phyloP scores from a whole-genome alignment of 2,888 invertebrate species.

The Yponomeuta evonymella region DNA sequence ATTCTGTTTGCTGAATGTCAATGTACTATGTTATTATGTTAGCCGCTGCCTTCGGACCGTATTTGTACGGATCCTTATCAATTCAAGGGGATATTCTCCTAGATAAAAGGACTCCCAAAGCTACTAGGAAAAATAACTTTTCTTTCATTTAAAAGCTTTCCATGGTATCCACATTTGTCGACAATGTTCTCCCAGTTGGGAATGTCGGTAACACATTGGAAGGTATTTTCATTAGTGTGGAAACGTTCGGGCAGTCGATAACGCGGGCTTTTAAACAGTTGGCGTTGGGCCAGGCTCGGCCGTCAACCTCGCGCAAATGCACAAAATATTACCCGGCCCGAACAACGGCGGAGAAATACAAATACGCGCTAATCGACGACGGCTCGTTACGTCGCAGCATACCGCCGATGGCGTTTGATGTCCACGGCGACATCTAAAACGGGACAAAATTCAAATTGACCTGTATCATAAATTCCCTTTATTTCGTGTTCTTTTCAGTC shows the following conservation, averaged over 20 bases:
- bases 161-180: not conserved
- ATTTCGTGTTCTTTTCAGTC: not conserved
- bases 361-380: slow-evolving; percentile 8
- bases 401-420: slow-evolving; percentile 1
- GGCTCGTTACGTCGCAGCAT: slow-evolving; percentile 1
- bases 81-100: no score
- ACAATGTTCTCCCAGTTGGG: slow-evolving; percentile 11
- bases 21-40: no score
- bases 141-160: not conserved
- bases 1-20: no score
- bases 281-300: slow-evolving; percentile 53
- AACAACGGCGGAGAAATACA: slow-evolving; percentile 3
- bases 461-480: slow-evolving; percentile 4
- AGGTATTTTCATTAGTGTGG: slow-evolving; percentile 14
- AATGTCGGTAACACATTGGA: slow-evolving; percentile 12
- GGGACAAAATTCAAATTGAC: not conserved
- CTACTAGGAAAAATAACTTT: no score
- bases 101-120: no score
- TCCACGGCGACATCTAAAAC: not conserved
- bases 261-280: slow-evolving; percentile 26
- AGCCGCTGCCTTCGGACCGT: no score
- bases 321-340: slow-evolving; percentile 14
- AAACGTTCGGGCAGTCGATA: slow-evolving; percentile 4
- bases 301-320: slow-evolving; percentile 46
- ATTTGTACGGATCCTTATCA: no score